Conservation (phyloP, 2,113 vertebrate species). For the Brachypteracias leptosomus region DNA sequence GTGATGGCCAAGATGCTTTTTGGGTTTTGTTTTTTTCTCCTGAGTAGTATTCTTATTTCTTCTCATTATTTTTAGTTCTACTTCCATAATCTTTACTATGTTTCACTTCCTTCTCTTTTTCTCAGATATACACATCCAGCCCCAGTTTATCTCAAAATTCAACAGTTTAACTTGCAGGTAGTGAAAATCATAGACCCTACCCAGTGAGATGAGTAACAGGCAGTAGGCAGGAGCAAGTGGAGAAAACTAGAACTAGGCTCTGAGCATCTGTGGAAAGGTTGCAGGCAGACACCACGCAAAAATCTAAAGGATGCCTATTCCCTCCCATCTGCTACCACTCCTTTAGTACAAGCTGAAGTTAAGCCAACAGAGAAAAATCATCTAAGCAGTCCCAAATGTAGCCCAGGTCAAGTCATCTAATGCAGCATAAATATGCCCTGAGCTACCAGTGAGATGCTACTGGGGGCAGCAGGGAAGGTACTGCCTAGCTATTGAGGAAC, state of each 20-base stretch:
- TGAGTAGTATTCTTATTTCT: not conserved
- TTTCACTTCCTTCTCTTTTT: not conserved
- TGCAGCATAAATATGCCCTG: not conserved
- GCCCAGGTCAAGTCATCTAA: not conserved
- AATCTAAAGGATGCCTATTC: not conserved
- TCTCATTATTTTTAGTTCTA: not conserved
- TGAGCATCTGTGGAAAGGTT: not conserved
- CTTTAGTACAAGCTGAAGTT: not conserved
- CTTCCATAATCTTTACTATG: not conserved
- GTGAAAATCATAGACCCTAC: not conserved
- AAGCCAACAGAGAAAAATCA: not conserved
- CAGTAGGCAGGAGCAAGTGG: not conserved
- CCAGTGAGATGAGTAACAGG: not conserved
- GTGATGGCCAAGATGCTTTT: not conserved
- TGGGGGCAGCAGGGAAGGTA: not conserved
- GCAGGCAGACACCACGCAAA: not conserved
- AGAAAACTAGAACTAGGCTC: not conserved
- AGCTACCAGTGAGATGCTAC: not conserved
- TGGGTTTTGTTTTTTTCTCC: not conserved
- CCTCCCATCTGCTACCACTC: not conserved
- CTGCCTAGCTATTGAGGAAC: accelerated
- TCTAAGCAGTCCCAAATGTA: not conserved
- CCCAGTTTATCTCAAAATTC: not conserved
- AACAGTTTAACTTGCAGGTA: not conserved
- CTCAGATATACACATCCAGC: not conserved